A percentile compares a stretch with the other conserved stretches of the same genome.
Conservation (phyloP, 2,888 invertebrate species). For the Cyaniris semiargus region DNA sequence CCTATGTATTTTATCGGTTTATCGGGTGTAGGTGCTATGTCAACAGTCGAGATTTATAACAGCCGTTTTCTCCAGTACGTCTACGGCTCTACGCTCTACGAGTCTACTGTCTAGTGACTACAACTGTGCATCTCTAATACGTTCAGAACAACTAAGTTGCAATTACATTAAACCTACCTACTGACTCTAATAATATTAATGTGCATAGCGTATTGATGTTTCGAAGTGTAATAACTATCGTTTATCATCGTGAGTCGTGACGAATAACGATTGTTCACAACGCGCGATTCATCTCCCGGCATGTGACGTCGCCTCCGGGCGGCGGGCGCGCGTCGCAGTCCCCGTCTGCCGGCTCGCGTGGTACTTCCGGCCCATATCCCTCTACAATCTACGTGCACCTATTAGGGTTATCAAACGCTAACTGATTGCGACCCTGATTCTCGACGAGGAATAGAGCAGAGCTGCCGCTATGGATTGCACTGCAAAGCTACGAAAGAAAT, state of each 20-base stretch:
- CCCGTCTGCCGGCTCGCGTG: neutral
- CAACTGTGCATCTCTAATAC: neutral
- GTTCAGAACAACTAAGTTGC: neutral
- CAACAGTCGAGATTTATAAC: too few species aligned
- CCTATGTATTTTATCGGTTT: too few species aligned
- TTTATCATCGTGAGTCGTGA: neutral
- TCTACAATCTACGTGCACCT: neutral
- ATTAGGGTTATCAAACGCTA: neutral
- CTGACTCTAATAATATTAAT: neutral
- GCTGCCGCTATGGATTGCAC: neutral
- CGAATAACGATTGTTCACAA: neutral
- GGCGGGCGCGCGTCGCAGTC: neutral
- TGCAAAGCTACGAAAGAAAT: neutral
- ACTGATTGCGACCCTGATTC: neutral
- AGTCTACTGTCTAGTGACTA: neutral
- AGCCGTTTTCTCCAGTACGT: too few species aligned
- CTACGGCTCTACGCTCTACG: neutral
- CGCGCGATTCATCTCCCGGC: neutral
- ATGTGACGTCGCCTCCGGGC: neutral
- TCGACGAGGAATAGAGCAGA: neutral
- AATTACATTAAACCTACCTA: neutral
- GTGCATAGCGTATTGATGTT: neutral
- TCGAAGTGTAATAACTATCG: neutral
- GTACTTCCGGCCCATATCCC: neutral
- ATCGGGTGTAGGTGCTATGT: too few species aligned